A percentile compares a stretch with the other conserved stretches of the same genome.
phyloP scores from a whole-genome alignment of 2,888 invertebrate species.

The Spatulosminthurus flaviceps region DNA sequence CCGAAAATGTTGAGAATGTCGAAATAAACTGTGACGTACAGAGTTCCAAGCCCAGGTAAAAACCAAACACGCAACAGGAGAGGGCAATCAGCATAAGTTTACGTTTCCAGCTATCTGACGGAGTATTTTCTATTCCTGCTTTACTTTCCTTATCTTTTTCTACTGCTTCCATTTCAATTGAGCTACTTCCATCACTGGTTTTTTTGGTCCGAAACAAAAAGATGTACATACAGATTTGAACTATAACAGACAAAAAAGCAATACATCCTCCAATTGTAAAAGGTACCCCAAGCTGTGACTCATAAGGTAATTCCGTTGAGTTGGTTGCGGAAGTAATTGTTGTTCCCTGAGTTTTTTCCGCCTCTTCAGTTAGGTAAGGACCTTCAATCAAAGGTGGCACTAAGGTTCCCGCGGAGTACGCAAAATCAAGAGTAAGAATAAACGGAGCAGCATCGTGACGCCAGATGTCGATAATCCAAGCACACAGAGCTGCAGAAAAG shows the following conservation, averaged over 20 bases:
- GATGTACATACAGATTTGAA: background rate
- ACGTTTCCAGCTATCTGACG: background rate
- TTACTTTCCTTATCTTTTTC: background rate
- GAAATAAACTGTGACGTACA: constrained; percentile 32
- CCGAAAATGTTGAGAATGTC: constrained; percentile 20
- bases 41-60: constrained; percentile 52
- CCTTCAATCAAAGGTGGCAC: constrained; percentile 45
- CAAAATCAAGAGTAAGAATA: constrained; percentile 54
- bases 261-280: background rate
- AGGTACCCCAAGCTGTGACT: background rate
- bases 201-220: no score
- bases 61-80: constrained; percentile 44
- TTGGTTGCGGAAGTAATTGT: no score
- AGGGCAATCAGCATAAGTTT: constrained; percentile 43
- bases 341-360: no score
- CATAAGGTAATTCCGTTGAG: constrained; percentile 2
- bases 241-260: background rate
- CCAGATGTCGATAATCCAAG: constrained; percentile 56
- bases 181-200: no score
- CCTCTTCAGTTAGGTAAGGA: constrained; percentile 44
- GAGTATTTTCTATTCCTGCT: background rate
- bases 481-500: constrained; percentile 52
- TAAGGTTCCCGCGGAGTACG: constrained; percentile 49
- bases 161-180: no score
- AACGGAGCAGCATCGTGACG: constrained; percentile 45